Conservation (phyloP, 2,888 invertebrate species). For the Chydorus sphaericus region DNA sequence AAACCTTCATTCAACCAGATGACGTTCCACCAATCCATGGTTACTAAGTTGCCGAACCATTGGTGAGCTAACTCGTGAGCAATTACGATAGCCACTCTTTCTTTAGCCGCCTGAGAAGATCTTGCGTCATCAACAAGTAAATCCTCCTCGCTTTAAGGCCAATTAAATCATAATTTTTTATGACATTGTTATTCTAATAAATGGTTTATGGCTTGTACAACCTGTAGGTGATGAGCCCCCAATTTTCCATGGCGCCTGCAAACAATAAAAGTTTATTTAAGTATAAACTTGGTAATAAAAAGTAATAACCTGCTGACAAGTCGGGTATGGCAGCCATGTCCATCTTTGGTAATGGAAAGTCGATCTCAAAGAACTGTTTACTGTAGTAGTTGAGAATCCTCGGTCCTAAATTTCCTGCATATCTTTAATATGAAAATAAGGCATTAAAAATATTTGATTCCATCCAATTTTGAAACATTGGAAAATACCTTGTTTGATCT, state of each 20-base stretch:
- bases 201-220: no score
- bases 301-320: no score
- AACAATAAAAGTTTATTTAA: no score
- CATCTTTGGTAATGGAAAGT: conserved; percentile 16
- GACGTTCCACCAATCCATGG: conserved; percentile 59
- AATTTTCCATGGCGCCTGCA: conserved; percentile 60
- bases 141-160: conserved; percentile 25
- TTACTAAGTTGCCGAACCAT: conserved; percentile 73
- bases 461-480: no score
- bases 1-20: conserved; percentile 21
- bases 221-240: conserved; percentile 70
- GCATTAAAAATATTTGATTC: conserved; percentile 30
- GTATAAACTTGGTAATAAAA: no score
- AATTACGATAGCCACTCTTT: conserved; percentile 28
- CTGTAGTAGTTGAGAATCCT: conserved; percentile 27
- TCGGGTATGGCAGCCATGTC: conserved; percentile 17
- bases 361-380: conserved; percentile 16
- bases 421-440: conserved; percentile 19
- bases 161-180: no score
- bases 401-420: conserved; percentile 40
- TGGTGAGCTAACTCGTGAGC: conserved; percentile 66
- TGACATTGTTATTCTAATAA: no score
- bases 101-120: conserved; percentile 23
- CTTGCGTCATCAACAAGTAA: conserved; percentile 27
- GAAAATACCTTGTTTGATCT: no score